Base-by-base conservation (phyloP, 1,140 invertebrate genomes). In the Zaprionus africanus region DNA sequence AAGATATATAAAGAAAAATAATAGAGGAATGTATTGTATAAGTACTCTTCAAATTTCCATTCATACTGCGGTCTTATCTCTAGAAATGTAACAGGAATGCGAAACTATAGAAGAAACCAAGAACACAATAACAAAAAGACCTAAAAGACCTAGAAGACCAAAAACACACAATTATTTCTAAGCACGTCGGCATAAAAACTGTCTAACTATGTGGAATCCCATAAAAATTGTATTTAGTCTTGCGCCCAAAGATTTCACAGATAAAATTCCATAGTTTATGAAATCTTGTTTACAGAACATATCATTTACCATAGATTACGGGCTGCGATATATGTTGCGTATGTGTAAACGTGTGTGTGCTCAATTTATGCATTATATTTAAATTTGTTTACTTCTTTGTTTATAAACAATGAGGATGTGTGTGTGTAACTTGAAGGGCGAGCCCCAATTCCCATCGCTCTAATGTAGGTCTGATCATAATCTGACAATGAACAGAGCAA, bases 341-440 rank as follows among this genome's bases (percentile, higher is more conserved):
- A 34, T 34, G 31, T 11, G 9, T 34, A 34, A 2, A 34, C 31
- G 31, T 34, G 31, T 34, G 31, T 34, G 9, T 34, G 31, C 31
- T 56, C 41, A 63, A 64, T 56, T 57, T 73, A 36, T 46, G 57
- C 49, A 43, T 46, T 36, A 74, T 67, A 49, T 54, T 43, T 46
- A 5, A 12, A 43, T 43, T 74, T 74, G 71, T 74, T 74, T 74
- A 68, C 58, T 43, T 24, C 38, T 6, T 26, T 56, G 64, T 74
- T 68, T 68, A 36, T 61, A 74, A 74, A 74, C 57, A 74, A 61
- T 43, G 38, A 41, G 69, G 53, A 7, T 9, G 6, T 31, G 26
- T 28, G 26, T 66, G 43, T 17, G n/a, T 43, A 22, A 72, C 22
- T 66, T 66, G 69, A 67, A 66, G 70, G 69, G 69, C 62, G n/a